Evolutionary conservation across 2,888 invertebrate species (phyloP), one percentile per base, ranked within the genome.

Genomic region (Apodemia mormo): DNA sequence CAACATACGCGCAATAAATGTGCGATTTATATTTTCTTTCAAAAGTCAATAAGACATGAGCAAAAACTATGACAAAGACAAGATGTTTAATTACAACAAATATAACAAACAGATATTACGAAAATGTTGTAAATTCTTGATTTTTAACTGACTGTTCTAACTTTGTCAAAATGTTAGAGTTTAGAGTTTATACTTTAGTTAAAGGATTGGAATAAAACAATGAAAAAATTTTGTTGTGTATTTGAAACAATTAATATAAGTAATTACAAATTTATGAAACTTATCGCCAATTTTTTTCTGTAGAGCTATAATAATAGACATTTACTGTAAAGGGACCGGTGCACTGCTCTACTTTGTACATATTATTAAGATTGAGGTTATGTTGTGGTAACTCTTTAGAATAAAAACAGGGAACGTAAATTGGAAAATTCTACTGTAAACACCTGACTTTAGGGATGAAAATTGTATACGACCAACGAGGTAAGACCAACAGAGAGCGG

Each of bases 361-460:
- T 69, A 74, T 69, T 88, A 83, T 82, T 81, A 77, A 84, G 80
- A 84, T 89, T 90, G 90, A 92, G 93, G 93, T 92, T 93, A 93
- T 93, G 92, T 93, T 93, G 89, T 93, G 89, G 91, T 91, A 87
- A 86, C 86, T 85, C 85, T 89, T 89, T 84, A 83, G 82, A 81
- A 82, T 81, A 86, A 84, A 89, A 87, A 86, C 88, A 90, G 90
- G 87, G 80, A 78, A 78, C 76, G 76, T 78, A 78, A 79, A 76
- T 76, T 74, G 73, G 79, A 80, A 88, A 83, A 82, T 81, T 71
- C 76, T 77, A 85, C 89, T 84, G 81, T 89, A 87, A 80, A 75
- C 74, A 77, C 75, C 77, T 78, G 78, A 79, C 71, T 78, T 83
- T 90, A 92, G 85, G 87, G 85, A 80, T 82, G 82, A 85, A 81